A percentile compares a stretch with the other conserved stretches of the same genome.
phyloP scores from a whole-genome alignment of 2,797 vertebrate genomes.

The Enteromius thamalakanensis region DNA sequence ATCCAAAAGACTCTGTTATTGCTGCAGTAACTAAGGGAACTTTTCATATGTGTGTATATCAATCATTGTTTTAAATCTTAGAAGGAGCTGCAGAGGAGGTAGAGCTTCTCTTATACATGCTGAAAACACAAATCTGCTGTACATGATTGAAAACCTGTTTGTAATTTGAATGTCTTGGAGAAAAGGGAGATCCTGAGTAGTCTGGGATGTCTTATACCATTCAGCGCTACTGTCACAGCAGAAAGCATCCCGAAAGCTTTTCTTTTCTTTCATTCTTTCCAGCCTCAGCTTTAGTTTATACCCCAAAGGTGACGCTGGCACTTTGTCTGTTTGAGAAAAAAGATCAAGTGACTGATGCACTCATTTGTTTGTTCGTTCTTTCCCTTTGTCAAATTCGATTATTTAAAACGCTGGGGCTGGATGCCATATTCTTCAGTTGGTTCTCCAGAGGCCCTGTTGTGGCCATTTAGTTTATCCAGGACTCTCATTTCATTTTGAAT shows the following conservation, averaged over 20 bases:
- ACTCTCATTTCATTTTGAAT: not conserved
- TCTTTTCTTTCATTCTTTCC: not conserved
- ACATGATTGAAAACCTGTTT: constrained; percentile 13
- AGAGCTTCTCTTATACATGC: constrained; percentile 26
- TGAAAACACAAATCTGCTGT: constrained; percentile 44
- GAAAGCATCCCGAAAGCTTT: constrained; percentile 10
- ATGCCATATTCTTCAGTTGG: not conserved
- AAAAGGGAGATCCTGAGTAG: constrained; percentile 45
- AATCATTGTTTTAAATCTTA: constrained; percentile 16
- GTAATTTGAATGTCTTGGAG: constrained; percentile 38
- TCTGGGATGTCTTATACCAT: constrained; percentile 14
- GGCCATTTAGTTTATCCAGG: not conserved
- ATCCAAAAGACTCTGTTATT: constrained; percentile 60
- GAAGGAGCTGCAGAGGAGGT: constrained; percentile 21
- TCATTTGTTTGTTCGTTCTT: not conserved
- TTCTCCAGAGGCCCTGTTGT: not conserved
- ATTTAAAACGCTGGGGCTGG: constrained; percentile 9
- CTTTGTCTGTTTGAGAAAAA: constrained; percentile 1
- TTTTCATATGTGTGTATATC: constrained; percentile 48
- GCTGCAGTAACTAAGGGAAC: constrained; percentile 58
- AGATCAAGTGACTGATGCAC: not conserved
- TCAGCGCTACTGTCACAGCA: constrained; percentile 33
- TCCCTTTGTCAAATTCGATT: not conserved
- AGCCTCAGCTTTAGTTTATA: not conserved
- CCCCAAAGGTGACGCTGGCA: constrained; percentile 34